phyloP scores from a whole-genome alignment of 1,140 invertebrate genomes.

The Globodera ellingtonae region DNA sequence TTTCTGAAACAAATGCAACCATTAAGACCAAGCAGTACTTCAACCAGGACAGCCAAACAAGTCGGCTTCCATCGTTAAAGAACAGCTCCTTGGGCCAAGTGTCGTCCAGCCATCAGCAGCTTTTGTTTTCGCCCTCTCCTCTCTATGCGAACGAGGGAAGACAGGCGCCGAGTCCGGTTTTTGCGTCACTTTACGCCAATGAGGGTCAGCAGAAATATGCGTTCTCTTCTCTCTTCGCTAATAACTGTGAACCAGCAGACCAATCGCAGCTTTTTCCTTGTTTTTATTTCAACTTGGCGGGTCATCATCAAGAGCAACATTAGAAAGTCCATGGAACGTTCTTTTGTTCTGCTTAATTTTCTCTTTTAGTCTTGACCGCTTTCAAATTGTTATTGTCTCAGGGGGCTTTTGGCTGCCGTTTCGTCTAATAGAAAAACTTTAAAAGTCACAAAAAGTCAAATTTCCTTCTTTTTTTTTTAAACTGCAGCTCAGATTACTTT shows the following conservation, averaged over 20 bases:
- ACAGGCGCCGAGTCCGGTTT: slow-evolving; percentile 14
- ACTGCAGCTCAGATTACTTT: neutral
- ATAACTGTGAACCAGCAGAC: slow-evolving; percentile 6
- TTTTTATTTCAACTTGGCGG: slow-evolving; percentile 22
- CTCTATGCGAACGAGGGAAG: slow-evolving; percentile 16
- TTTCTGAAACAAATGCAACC: neutral
- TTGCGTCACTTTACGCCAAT: slow-evolving; percentile 23
- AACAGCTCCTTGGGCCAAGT: slow-evolving; percentile 24
- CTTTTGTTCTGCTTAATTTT: neutral
- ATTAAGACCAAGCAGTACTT: slow-evolving; percentile 34
- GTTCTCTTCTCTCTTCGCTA: slow-evolving; percentile 12
- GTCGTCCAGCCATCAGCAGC: slow-evolving; percentile 23
- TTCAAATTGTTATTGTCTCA: neutral
- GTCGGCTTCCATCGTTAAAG: slow-evolving; percentile 23
- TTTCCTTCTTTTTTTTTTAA: neutral
- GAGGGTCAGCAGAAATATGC: slow-evolving; percentile 21
- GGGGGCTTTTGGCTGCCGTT: too few relatives aligned
- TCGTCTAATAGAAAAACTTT: too few relatives aligned
- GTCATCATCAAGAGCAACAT: slow-evolving; percentile 3
- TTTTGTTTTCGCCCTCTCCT: slow-evolving; percentile 17
- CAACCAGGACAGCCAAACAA: slow-evolving; percentile 21
- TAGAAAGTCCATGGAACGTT: neutral
- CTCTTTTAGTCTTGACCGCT: neutral
- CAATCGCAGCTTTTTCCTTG: slow-evolving; percentile 5
- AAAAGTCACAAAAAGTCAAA: too few relatives aligned